Evolutionary conservation across 2,888 invertebrate species (phyloP).

Genomic region (Ariolimax columbianus): DNA sequence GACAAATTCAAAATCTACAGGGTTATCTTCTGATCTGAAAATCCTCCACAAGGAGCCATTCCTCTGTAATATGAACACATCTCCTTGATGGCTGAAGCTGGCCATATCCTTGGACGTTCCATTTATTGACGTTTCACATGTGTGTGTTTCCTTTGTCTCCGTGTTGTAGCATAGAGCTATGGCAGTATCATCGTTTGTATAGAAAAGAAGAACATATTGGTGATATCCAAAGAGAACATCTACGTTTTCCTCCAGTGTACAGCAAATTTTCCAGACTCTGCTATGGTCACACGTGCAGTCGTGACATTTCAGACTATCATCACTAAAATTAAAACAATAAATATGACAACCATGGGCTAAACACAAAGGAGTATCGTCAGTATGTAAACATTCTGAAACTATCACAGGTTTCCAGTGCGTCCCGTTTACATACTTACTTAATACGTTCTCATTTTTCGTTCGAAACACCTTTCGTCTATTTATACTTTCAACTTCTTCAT

Average conservation of each 20-base stretch:
- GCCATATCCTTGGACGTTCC: background rate
- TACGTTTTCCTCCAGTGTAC: too few species aligned
- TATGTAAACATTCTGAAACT: background rate
- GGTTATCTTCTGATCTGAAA: background rate
- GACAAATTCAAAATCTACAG: background rate
- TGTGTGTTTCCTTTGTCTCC: background rate
- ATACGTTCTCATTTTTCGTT: too few species aligned
- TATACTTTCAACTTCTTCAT: background rate
- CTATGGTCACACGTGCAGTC: too few species aligned
- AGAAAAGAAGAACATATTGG: background rate
- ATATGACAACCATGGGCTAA: too few species aligned
- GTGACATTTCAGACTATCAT: too few species aligned
- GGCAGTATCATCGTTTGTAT: background rate
- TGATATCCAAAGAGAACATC: background rate
- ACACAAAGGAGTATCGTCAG: background rate
- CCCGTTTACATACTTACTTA: background rate
- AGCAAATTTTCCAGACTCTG: too few species aligned
- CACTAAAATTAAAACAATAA: too few species aligned
- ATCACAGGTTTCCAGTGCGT: background rate
- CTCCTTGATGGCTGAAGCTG: background rate
- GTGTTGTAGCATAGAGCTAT: background rate
- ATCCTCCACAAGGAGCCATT: background rate
- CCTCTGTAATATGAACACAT: background rate
- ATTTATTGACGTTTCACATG: background rate
- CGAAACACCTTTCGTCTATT: too few species aligned